These are phyloP conservation scores for Saccopteryx leptura DNA, from an alignment of 2,113 vertebrate species.

Conservation along the genomic window DNA sequence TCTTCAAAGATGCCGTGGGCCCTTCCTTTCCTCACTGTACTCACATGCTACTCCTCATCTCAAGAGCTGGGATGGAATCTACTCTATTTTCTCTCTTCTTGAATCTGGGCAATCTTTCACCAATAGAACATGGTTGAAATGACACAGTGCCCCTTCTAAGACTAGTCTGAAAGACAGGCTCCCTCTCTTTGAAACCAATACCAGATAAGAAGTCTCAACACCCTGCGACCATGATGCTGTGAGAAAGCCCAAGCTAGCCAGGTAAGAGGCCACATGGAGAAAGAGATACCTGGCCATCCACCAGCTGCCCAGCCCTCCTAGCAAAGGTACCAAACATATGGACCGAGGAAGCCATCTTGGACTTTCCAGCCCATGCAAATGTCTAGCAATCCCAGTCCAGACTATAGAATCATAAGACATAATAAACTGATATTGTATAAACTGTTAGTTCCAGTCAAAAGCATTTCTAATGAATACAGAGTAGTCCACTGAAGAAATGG, in stretches of 20 bases:
- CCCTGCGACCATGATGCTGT: not conserved
- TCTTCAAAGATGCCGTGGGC: not conserved
- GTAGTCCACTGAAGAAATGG: not conserved
- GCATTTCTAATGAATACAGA: conserved; percentile 7
- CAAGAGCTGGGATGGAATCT: not conserved
- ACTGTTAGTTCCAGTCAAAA: not conserved
- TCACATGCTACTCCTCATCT: not conserved
- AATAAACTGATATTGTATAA: not conserved
- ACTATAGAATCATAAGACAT: not conserved
- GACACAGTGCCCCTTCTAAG: not conserved
- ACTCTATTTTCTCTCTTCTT: not conserved
- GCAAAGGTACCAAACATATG: not conserved
- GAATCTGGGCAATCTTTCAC: not conserved
- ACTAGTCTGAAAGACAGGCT: not conserved
- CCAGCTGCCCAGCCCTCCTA: not conserved
- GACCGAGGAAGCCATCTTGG: not conserved
- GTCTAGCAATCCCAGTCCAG: not conserved
- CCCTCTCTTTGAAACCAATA: not conserved
- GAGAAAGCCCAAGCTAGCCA: not conserved
- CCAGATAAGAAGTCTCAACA: not conserved
- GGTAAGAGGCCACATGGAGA: not conserved
- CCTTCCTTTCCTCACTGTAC: not conserved
- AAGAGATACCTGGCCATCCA: not conserved
- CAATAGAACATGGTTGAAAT: not conserved
- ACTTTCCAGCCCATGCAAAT: not conserved